A percentile compares a stretch with the other conserved stretches of the same genome.
These are phyloP conservation scores for Engystomops pustulosus DNA, from an alignment of 2,113 vertebrate species.

Conservation along the genomic window DNA sequence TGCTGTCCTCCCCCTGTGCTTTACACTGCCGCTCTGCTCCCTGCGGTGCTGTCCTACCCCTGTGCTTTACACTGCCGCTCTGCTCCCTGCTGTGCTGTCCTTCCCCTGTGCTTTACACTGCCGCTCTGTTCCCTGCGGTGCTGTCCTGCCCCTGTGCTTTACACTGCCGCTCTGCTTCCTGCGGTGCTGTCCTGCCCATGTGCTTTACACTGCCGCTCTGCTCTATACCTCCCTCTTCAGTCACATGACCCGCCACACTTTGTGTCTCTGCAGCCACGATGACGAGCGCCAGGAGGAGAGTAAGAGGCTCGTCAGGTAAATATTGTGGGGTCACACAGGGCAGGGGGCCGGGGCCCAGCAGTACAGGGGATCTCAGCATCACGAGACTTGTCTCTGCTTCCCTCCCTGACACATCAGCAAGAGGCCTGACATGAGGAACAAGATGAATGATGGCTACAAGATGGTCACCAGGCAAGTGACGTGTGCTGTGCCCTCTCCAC, in stretches of 20 bases:
- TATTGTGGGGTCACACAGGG: not conserved
- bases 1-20: no score
- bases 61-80: no score
- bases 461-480: slow-evolving; percentile 67
- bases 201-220: no score
- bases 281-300: slow-evolving; percentile 66
- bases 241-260: slow-evolving; percentile 5
- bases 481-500: not conserved
- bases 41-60: no score
- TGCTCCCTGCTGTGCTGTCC: not conserved
- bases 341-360: not conserved
- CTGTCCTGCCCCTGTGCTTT: no score
- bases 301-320: slow-evolving; percentile 66
- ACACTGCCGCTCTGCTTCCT: no score
- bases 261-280: slow-evolving; percentile 63
- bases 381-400: not conserved
- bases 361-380: not conserved
- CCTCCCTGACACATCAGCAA: slow-evolving; percentile 30
- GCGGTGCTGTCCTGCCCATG: no score
- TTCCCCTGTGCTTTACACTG: not conserved
- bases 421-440: slow-evolving; percentile 63
- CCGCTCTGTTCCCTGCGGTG: not conserved
- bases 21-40: no score
- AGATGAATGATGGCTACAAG: slow-evolving; percentile 68
- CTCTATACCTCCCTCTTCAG: no score